phyloP scores from a whole-genome alignment of 1,140 invertebrate genomes.

The Zaprionus camerounensis region DNA sequence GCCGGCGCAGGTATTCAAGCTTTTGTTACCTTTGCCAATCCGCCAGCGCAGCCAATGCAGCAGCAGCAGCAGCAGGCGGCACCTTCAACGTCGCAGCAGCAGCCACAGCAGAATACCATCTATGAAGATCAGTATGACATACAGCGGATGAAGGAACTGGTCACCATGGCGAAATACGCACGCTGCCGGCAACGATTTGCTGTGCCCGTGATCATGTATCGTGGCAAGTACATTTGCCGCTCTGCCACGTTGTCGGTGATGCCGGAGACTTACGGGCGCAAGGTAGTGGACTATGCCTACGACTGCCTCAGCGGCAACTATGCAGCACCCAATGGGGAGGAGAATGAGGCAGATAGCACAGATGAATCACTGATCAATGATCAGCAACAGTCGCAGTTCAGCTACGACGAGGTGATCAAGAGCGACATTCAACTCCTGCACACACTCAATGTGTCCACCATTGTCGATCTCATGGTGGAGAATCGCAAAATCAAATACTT shows the following conservation, averaged over 20 bases:
- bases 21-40: conserved; percentile 75
- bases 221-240: conserved; percentile 90
- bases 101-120: conserved; percentile 85
- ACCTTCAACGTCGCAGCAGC: conserved; percentile 20
- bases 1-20: conserved; percentile 69
- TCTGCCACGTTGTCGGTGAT: conserved; percentile 89
- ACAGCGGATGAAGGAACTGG: conserved; percentile 87
- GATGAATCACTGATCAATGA: conserved; percentile 83
- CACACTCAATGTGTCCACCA: conserved; percentile 89
- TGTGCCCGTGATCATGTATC: conserved; percentile 91
- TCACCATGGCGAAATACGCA: conserved; percentile 87
- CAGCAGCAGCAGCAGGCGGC: conserved; percentile 45
- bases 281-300: conserved; percentile 78
- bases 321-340: conserved; percentile 63
- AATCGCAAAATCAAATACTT: conserved; percentile 95
- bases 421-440: conserved; percentile 91
- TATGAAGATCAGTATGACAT: conserved; percentile 87
- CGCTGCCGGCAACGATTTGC: conserved; percentile 91
- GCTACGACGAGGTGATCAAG: conserved; percentile 87
- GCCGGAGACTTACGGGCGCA: conserved; percentile 90
- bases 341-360: conserved; percentile 71
- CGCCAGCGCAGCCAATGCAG: conserved; percentile 23
- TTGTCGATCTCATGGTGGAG: conserved; percentile 95
- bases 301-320: conserved; percentile 74
- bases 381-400: conserved; percentile 68